A percentile compares a stretch with the other conserved stretches of the same genome.
Conservation (phyloP, 37 sponge, comb jelly and placozoan genomes). For the Chondrosia reniformis region DNA sequence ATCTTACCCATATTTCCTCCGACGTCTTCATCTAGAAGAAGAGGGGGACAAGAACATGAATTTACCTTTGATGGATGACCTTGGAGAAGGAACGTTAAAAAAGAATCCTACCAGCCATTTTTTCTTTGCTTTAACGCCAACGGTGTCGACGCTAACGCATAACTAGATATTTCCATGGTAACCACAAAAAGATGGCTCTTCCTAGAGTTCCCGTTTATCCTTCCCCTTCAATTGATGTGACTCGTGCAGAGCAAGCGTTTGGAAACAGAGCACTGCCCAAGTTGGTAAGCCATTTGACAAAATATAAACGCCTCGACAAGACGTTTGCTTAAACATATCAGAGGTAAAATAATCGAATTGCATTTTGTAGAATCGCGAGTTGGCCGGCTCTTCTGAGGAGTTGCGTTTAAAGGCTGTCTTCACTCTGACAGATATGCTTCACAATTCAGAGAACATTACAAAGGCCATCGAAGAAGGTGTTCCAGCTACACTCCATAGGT, state of each 20-base stretch:
- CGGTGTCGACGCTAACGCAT: background rate
- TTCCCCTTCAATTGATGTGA: conserved; percentile 69
- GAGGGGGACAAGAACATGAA: background rate
- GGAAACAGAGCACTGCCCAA: conserved; percentile 86
- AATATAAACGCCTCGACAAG: too few species aligned
- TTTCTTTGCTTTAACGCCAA: background rate
- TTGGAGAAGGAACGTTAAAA: too few species aligned
- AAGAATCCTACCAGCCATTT: too few species aligned
- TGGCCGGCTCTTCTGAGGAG: conserved; percentile 34
- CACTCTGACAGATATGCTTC: conserved; percentile 67
- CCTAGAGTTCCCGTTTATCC: conserved; percentile 58
- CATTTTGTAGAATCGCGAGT: conserved; percentile 58
- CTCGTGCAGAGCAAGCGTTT: conserved; percentile 70
- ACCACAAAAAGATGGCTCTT: conserved; percentile 57
- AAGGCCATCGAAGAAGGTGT: conserved; percentile 74
- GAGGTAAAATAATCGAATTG: background rate
- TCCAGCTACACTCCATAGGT: conserved; percentile 18
- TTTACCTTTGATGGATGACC: too few species aligned
- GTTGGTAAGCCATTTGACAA: conserved; percentile 47
- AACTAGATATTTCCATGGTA: background rate
- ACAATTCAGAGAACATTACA: conserved; percentile 76
- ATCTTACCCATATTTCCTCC: conserved; percentile 27
- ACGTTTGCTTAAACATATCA: too few species aligned
- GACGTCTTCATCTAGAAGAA: background rate
- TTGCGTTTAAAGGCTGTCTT: conserved; percentile 61